These are phyloP conservation scores for Hirtodrosophila duncani DNA, from an alignment of 2,888 invertebrate species.

Conservation along the genomic window DNA sequence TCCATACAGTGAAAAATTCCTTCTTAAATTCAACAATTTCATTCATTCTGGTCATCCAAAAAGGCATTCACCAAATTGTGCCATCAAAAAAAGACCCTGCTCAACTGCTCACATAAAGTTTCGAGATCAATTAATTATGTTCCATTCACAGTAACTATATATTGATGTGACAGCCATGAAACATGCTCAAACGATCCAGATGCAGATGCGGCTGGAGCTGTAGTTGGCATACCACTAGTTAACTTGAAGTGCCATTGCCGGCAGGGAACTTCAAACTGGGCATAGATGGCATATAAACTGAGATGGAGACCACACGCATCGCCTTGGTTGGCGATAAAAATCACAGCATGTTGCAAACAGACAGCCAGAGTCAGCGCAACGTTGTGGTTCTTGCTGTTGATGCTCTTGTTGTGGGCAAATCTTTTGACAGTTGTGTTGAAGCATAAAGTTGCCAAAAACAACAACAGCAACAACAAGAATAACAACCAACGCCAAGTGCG, in stretches of 20 bases:
- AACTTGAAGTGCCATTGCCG: slow-evolving; percentile 11
- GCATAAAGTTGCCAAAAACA: slow-evolving; percentile 71
- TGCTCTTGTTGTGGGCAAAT: slow-evolving; percentile 61
- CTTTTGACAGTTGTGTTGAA: slow-evolving; percentile 73
- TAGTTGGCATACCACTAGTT: neutral
- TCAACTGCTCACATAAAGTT: slow-evolving; percentile 48
- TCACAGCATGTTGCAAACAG: slow-evolving; percentile 72
- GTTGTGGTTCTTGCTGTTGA: slow-evolving; percentile 16
- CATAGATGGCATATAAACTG: slow-evolving; percentile 33
- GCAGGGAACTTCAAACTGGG: slow-evolving; percentile 38
- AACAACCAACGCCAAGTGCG: slow-evolving; percentile 53
- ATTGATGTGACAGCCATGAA: slow-evolving; percentile 53
- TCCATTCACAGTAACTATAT: slow-evolving; percentile 44
- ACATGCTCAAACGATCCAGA: slow-evolving; percentile 30
- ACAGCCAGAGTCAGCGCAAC: slow-evolving; percentile 13
- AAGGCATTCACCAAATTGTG: too few relatives aligned
- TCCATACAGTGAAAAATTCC: too few relatives aligned
- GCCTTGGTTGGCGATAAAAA: slow-evolving; percentile 72
- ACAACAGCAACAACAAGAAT: slow-evolving; percentile 30
- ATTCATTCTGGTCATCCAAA: too few relatives aligned
- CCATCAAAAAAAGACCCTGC: slow-evolving; percentile 7
- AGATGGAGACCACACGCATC: slow-evolving; percentile 55
- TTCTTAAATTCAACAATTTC: too few relatives aligned
- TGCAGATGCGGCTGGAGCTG: neutral
- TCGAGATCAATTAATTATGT: slow-evolving; percentile 59